phyloP scores from a whole-genome alignment of 2,797 vertebrate genomes.

The Gallinago nigripennis region DNA sequence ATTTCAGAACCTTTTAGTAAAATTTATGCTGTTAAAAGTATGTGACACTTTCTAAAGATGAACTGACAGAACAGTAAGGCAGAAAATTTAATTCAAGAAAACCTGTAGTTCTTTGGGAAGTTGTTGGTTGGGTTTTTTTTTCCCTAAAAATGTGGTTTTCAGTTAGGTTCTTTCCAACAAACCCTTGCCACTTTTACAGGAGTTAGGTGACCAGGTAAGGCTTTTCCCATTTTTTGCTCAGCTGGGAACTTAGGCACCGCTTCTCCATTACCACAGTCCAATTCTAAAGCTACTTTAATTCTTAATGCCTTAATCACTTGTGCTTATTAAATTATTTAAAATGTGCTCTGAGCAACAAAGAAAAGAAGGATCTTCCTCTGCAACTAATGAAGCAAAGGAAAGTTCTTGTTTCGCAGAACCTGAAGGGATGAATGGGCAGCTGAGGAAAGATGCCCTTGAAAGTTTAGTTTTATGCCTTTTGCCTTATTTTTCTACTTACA shows the following conservation, averaged over 20 bases:
- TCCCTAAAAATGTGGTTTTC: neutral
- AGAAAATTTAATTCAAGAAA: neutral
- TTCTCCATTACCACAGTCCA: slow-evolving; percentile 39
- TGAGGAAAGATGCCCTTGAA: slow-evolving; percentile 1
- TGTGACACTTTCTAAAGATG: neutral
- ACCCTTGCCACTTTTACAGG: neutral
- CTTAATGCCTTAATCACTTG: slow-evolving; percentile 80
- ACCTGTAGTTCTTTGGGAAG: neutral
- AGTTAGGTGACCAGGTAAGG: neutral
- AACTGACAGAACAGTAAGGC: neutral
- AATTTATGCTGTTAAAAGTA: neutral
- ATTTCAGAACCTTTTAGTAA: neutral
- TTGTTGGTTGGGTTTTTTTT: too few relatives aligned
- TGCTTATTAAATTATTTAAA: slow-evolving; percentile 78
- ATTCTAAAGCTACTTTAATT: slow-evolving; percentile 72
- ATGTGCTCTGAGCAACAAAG: slow-evolving; percentile 65
- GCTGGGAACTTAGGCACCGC: slow-evolving; percentile 46
- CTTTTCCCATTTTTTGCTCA: slow-evolving; percentile 17
- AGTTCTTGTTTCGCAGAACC: slow-evolving; percentile 34
- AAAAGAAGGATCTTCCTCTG: slow-evolving; percentile 60
- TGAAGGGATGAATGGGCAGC: neutral
- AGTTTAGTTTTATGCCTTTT: neutral
- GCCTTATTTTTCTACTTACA: neutral
- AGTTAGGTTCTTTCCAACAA: neutral
- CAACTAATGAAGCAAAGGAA: slow-evolving; percentile 44